Percentiles rank a stretch among this genome's conserved stretches.
Conservation (phyloP, 2,113 vertebrate species). For the Mandrillus leucophaeus region DNA sequence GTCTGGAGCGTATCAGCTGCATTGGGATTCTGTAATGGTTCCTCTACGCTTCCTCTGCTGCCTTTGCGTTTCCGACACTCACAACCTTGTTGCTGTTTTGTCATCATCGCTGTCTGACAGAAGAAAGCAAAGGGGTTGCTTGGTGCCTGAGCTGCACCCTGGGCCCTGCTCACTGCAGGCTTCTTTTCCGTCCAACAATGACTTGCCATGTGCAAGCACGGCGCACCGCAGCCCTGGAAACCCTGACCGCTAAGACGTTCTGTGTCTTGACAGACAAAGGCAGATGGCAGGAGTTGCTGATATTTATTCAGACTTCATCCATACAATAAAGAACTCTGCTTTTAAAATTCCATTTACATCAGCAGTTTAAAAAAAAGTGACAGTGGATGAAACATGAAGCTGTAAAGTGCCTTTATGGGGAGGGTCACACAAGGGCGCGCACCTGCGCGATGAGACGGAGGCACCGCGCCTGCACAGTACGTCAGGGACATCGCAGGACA, state of each 20-base stretch:
- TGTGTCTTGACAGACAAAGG: conserved; percentile 24
- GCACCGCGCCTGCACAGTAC: not conserved
- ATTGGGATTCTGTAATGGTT: too few relatives aligned
- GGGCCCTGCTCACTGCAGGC: fast-evolving
- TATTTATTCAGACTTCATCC: conserved; percentile 81
- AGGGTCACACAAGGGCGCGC: conserved; percentile 52
- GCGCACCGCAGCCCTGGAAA: fast-evolving
- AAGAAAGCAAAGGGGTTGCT: fast-evolving
- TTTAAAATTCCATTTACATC: conserved; percentile 79
- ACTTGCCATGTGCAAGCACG: not conserved
- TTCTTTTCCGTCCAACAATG: not conserved
- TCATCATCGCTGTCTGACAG: not conserved
- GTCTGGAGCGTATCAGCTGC: fast-evolving
- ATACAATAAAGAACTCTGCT: conserved; percentile 78
- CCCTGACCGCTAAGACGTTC: not conserved
- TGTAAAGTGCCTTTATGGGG: conserved; percentile 84
- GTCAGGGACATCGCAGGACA: conserved; percentile 72
- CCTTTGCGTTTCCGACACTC: not conserved
- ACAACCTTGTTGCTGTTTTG: too few relatives aligned
- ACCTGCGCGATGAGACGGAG: not conserved
- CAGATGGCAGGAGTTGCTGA: conserved; percentile 70
- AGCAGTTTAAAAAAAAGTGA: conserved; percentile 77
- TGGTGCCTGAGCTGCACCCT: fast-evolving
- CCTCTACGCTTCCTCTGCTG: not conserved
- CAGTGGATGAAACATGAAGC: conserved; percentile 61